phyloP scores from a whole-genome alignment of 2,888 invertebrate genomes.

The Cephus sareptanus region DNA sequence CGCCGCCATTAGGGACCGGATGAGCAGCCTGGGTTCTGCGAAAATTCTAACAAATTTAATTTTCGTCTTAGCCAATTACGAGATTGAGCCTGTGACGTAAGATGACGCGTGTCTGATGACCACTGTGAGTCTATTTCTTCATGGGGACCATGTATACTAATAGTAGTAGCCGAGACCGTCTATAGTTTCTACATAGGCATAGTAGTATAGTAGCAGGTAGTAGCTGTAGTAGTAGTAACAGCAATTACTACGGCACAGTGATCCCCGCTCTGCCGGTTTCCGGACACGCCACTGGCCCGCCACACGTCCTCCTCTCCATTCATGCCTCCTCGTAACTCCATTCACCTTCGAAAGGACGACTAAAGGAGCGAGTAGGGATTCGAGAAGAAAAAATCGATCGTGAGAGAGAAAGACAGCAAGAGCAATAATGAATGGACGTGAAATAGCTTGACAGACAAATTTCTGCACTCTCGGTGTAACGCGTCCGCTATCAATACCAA shows the following conservation, averaged over 20 bases:
- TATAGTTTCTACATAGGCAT: neutral
- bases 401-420: neutral
- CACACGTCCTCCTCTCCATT: constrained; percentile 42
- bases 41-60: neutral
- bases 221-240: constrained; percentile 8
- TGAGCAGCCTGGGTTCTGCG: neutral
- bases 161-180: neutral
- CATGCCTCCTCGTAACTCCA: constrained; percentile 48
- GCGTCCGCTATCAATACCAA: neutral
- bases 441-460: neutral
- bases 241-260: constrained; percentile 10
- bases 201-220: neutral
- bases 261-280: constrained; percentile 33
- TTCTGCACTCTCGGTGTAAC: neutral
- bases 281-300: constrained; percentile 41
- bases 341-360: constrained; percentile 53
- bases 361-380: constrained; percentile 15
- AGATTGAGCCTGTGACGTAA: neutral
- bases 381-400: neutral
- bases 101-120: neutral
- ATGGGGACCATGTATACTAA: neutral
- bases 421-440: constrained; percentile 7
- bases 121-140: neutral
- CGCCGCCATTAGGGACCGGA: neutral
- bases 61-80: neutral